Percentiles rank a stretch among this genome's conserved stretches.
Evolutionary conservation across 2,797 vertebrate genomes (phyloP).

Genomic region (Philypnodon macrostomus): DNA sequence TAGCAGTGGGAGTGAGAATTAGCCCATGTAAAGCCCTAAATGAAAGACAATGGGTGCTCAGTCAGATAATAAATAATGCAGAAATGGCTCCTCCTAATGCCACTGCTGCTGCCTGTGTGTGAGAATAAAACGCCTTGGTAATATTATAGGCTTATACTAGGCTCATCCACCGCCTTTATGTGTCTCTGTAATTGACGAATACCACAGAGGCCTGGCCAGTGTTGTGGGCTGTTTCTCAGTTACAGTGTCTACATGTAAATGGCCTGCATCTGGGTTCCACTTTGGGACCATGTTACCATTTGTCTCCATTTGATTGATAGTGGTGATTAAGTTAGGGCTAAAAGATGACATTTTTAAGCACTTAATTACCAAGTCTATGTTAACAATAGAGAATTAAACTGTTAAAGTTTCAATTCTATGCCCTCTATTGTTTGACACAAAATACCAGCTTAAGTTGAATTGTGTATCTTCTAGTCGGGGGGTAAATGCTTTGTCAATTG

Average conservation of each 20-base stretch:
- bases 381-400: too few species aligned
- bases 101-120: constrained; percentile 7
- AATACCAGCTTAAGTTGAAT: too few species aligned
- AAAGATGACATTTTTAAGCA: too few species aligned
- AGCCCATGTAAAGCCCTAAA: constrained; percentile 21
- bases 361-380: too few species aligned
- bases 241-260: constrained; percentile 18
- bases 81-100: constrained; percentile 12
- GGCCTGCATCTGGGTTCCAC: background rate
- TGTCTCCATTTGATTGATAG: background rate
- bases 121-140: constrained; percentile 33
- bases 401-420: too few species aligned
- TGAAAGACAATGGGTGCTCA: constrained; percentile 22
- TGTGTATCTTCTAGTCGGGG: too few species aligned
- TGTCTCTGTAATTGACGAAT: constrained; percentile 27
- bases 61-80: constrained; percentile 48
- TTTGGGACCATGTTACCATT: background rate
- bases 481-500: too few species aligned
- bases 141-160: constrained; percentile 30
- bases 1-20: constrained; percentile 6
- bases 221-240: constrained; percentile 6
- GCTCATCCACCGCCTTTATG: constrained; percentile 24
- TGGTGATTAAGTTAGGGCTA: too few species aligned
- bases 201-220: constrained; percentile 25
- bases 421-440: too few species aligned